These are phyloP conservation scores for Macrochelys suwanniensis DNA, from an alignment of 2,797 vertebrate species.

Conservation along the genomic window DNA sequence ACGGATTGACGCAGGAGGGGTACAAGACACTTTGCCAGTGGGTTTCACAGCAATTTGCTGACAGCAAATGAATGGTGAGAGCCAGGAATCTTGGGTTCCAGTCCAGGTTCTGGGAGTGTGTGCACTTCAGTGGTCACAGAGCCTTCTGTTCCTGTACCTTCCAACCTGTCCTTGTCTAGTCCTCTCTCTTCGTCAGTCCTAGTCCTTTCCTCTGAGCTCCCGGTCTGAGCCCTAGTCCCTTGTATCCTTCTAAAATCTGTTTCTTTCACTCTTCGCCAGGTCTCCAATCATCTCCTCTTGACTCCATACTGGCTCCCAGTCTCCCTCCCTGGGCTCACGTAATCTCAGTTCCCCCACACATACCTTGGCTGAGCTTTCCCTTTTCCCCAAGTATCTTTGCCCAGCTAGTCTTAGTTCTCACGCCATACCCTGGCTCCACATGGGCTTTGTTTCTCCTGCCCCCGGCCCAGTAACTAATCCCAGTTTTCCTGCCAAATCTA, in stretches of 20 bases:
- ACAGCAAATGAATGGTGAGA: fast-evolving
- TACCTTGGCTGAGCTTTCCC: neutral
- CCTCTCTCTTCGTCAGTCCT: neutral
- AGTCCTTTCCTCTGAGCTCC: neutral
- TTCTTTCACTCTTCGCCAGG: neutral
- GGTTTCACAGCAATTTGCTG: neutral
- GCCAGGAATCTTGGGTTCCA: neutral
- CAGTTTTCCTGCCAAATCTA: neutral
- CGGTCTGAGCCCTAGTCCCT: neutral
- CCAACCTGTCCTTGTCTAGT: fast-evolving
- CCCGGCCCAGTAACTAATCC: neutral
- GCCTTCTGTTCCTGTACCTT: neutral
- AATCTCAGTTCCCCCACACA: neutral
- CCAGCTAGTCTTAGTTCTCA: neutral
- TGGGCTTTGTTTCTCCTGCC: neutral
- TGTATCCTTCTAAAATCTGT: neutral
- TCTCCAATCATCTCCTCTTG: neutral
- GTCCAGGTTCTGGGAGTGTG: neutral
- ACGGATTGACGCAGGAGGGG: neutral
- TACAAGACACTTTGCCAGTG: neutral
- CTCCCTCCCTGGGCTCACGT: neutral
- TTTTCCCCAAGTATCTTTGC: neutral
- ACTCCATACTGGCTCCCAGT: neutral
- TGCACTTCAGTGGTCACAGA: neutral
- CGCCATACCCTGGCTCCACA: neutral